A percentile compares a stretch with the other conserved stretches of the same genome.
Evolutionary conservation across 2,113 vertebrate genomes (phyloP).

Genomic region (Capreolus pygargus): DNA sequence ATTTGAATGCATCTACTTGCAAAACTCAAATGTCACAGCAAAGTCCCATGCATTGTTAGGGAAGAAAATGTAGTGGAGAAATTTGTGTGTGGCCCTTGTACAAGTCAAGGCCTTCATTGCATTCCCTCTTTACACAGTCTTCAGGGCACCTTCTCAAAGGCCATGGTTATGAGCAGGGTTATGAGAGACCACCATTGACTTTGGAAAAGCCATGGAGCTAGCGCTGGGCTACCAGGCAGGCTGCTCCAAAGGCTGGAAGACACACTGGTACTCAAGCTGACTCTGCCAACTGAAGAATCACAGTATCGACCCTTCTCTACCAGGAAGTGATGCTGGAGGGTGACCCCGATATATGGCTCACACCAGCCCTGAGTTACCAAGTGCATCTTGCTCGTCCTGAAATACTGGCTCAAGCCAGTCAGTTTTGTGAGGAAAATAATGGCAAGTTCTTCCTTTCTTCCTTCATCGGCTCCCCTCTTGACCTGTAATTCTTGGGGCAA

Average conservation of each 20-base stretch:
- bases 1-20: not conserved
- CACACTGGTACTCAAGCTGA: not conserved
- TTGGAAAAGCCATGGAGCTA: not conserved
- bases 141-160: not conserved
- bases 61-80: not conserved
- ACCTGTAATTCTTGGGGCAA: not conserved
- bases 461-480: not conserved
- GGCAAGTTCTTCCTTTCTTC: not conserved
- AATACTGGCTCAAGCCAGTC: not conserved
- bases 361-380: not conserved
- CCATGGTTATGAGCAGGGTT: not conserved
- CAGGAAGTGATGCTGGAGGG: not conserved
- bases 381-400: not conserved
- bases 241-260: not conserved
- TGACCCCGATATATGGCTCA: fast-evolving
- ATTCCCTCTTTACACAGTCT: not conserved
- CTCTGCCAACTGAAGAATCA: not conserved
- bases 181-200: not conserved
- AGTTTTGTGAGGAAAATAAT: not conserved
- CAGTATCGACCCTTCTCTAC: not conserved
- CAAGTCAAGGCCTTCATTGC: not conserved
- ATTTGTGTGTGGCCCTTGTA: not conserved
- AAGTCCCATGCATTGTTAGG: not conserved
- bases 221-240: not conserved
- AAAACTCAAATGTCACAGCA: not conserved